These are phyloP conservation scores for Himalopsyche japonica DNA, from an alignment of 2,888 invertebrate genomes.

Conservation along the genomic window DNA sequence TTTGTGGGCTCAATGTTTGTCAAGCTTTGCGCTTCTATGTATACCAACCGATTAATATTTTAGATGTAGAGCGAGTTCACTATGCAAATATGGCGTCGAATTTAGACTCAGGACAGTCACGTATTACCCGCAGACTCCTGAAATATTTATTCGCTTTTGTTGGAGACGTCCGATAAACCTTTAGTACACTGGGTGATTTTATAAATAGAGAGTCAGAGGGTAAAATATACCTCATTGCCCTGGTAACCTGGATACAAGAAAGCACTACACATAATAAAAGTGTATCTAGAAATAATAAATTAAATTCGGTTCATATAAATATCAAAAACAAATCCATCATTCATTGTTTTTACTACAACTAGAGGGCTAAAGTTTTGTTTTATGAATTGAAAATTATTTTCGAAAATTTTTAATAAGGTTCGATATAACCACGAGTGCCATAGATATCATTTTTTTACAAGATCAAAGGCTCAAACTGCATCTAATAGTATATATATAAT, in stretches of 20 bases:
- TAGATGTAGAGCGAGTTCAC: neutral
- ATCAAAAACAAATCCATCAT: too few species aligned
- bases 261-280: neutral
- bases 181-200: neutral
- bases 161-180: neutral
- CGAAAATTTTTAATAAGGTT: too few species aligned
- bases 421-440: too few species aligned
- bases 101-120: constrained; percentile 12
- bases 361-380: too few species aligned
- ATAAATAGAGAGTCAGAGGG: neutral
- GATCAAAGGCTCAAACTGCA: too few species aligned
- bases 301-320: too few species aligned
- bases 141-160: constrained; percentile 13
- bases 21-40: neutral
- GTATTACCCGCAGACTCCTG: constrained; percentile 3
- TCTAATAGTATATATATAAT: too few species aligned
- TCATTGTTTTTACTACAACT: too few species aligned
- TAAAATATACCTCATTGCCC: neutral
- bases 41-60: constrained; percentile 16
- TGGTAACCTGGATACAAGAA: neutral
- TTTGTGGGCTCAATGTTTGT: neutral
- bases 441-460: too few species aligned
- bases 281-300: too few species aligned
- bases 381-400: too few species aligned
- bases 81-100: neutral